Evolutionary conservation across 2,888 invertebrate genomes (phyloP), one percentile per base, ranked within the genome.

Genomic region (Lithophane leautieri): DNA sequence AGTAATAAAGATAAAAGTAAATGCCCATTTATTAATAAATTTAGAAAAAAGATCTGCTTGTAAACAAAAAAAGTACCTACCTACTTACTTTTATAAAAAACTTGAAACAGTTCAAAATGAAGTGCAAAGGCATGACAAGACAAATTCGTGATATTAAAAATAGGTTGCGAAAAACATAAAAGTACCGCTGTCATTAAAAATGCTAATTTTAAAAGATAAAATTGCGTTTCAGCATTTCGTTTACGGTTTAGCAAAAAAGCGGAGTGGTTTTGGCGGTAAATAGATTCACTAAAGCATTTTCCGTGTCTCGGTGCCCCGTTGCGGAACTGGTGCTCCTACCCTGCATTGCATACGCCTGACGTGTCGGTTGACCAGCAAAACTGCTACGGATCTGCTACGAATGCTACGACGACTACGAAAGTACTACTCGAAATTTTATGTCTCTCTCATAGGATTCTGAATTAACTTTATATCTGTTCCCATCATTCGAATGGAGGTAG

Each of bases 221-320:
- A 93, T 91, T 90, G 80, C 78, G 70, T 83, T 83, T 77, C 81
- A 81, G 78, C 78, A 80, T 90, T 92, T 91, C 83, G 80, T 84
- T 81, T 78, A 79, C 52, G 63, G 79, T 78, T 82, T 86, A 87
- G 90, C 92, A 93, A 94, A 93, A 91, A 90, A 90, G 90, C 88
- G 89, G 89, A 90, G 92, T 91, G 92, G 92, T 93, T 94, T 92
- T 89, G 88, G 92, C 83, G 91, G 92, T 93, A 93, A 95, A 95
- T 94, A 94, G 93, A 94, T 93, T 92, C 92, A 89, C 94, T 95
- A 95, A 93, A 95, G 92, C 95, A 94, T 95, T 95, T 93, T 94
- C 94, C 94, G 90, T 95, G 95, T 96, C 90, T 89, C 90, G 85
- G 90, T 86, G 89, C 90, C 82, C 86, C 87, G 84, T 88, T 88